Evolutionary conservation across 2,888 invertebrate genomes (phyloP), one percentile per base, ranked within the genome.

Genomic region (Brenthis daphne): DNA sequence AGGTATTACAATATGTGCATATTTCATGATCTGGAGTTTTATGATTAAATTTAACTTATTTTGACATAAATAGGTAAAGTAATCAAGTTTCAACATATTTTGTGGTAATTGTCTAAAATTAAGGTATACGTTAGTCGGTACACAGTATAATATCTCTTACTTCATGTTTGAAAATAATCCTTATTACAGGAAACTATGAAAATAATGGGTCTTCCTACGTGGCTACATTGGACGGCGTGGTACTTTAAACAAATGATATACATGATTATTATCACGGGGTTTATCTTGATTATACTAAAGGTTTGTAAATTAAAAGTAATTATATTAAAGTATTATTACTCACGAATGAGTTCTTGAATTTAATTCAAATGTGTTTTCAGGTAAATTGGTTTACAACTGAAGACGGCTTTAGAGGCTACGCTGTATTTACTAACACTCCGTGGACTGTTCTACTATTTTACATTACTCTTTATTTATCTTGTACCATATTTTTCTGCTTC

Each of bases 211-310:
- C 88, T 98, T 43, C 94, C 95, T 48, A 95, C 95, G 65, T 97
- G 96, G 96, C 88, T 97, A 74, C 96, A 98, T 79, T 98, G 98
- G 97, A 83, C 94, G 0, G 97, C 97, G 1, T 98, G 98, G 97
- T 97, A 97, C 85, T 90, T 95, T 56, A 96, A 97, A 81, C 95
- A 96, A 67, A 94, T 97, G 75, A 75, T 96, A 4, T 95, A 95
- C 80, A 90, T 96, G 67, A 76, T 95, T 0, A 82, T 96, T 53
- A 94, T 96, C 0, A 90, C 95, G 0, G 75, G 92, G 14, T 76
- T 95, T 0, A 94, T 96, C 37, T 89, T 94, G 1, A 74, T 94
- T 2, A 79, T 96, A 61, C 80, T 95, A 75, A 95, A 95, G 92
- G 94, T 94, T 73, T 76, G 74, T 77, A 78, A n/a, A 48, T 29